Evolutionary conservation across 2,113 vertebrate genomes (phyloP).

Genomic region (Nesoenas mayeri): DNA sequence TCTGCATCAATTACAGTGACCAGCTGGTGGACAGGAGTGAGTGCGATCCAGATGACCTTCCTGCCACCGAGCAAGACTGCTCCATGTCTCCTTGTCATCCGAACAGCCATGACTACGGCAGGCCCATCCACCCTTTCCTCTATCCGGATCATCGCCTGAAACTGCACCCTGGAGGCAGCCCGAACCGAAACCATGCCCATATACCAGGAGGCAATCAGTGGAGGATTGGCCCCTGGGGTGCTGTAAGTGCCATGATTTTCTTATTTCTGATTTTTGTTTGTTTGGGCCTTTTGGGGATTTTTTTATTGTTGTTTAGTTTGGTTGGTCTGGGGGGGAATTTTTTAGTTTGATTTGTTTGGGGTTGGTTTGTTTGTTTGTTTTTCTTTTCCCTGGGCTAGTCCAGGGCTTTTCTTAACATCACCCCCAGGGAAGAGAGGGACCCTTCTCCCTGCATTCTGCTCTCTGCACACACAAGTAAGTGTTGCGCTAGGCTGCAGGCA

Average conservation of each 20-base stretch:
- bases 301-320: neutral
- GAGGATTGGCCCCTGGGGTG: constrained; percentile 97
- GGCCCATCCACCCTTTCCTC: constrained; percentile 71
- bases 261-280: neutral
- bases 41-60: constrained; percentile 90
- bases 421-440: neutral
- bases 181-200: constrained; percentile 69
- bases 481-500: neutral
- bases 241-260: constrained; percentile 80
- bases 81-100: constrained; percentile 90
- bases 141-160: constrained; percentile 75
- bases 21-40: constrained; percentile 86
- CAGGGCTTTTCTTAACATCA: neutral
- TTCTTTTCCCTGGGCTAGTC: neutral
- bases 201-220: constrained; percentile 85
- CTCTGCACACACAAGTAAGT: neutral
- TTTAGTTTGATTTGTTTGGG: neutral
- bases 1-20: constrained; percentile 91
- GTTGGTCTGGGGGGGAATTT: too few species aligned
- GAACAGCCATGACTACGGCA: constrained; percentile 76
- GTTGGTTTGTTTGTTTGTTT: neutral
- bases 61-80: constrained; percentile 89
- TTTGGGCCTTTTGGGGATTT: neutral
- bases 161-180: constrained; percentile 63
- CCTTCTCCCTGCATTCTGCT: neutral